Conservation (phyloP, 2,888 invertebrate genomes). For the Fragum whitleyi region DNA sequence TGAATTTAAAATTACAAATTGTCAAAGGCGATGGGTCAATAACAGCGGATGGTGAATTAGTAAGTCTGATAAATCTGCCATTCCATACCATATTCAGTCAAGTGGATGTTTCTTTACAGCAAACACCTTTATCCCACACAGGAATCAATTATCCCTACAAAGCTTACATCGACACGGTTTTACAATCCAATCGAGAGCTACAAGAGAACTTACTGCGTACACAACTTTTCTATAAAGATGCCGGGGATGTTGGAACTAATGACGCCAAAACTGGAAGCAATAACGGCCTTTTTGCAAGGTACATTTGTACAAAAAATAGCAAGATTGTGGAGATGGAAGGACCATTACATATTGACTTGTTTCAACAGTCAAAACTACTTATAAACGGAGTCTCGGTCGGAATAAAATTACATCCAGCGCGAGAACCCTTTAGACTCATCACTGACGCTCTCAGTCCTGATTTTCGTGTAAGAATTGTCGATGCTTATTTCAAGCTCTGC, state of each 20-base stretch:
- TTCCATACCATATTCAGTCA: constrained; percentile 48
- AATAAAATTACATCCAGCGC: constrained; percentile 41
- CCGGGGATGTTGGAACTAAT: constrained; percentile 6
- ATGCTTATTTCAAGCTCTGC: constrained; percentile 55
- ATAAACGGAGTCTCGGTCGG: constrained; percentile 40
- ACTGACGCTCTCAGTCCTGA: constrained; percentile 4
- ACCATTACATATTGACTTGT: constrained; percentile 47
- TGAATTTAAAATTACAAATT: constrained; percentile 39
- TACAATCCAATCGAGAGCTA: constrained; percentile 25
- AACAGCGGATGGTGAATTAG: neutral
- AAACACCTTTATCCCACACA: constrained; percentile 39
- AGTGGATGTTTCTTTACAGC: constrained; percentile 48
- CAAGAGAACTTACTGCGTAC: constrained; percentile 8
- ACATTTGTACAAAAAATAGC: constrained; percentile 27
- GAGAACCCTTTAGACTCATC: constrained; percentile 48
- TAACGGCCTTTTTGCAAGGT: constrained; percentile 31
- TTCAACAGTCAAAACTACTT: constrained; percentile 39
- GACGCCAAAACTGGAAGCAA: constrained; percentile 49
- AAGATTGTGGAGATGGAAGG: constrained; percentile 56
- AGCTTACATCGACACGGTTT: constrained; percentile 56
- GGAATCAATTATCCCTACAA: constrained; percentile 59
- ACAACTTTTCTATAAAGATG: constrained; percentile 52
- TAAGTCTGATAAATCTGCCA: constrained; percentile 33
- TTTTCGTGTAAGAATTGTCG: constrained; percentile 44
- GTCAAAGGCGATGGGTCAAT: constrained; percentile 20